A percentile compares a stretch with the other conserved stretches of the same genome.
Evolutionary conservation across 2,888 invertebrate species (phyloP).

Genomic region (Helleia helle): DNA sequence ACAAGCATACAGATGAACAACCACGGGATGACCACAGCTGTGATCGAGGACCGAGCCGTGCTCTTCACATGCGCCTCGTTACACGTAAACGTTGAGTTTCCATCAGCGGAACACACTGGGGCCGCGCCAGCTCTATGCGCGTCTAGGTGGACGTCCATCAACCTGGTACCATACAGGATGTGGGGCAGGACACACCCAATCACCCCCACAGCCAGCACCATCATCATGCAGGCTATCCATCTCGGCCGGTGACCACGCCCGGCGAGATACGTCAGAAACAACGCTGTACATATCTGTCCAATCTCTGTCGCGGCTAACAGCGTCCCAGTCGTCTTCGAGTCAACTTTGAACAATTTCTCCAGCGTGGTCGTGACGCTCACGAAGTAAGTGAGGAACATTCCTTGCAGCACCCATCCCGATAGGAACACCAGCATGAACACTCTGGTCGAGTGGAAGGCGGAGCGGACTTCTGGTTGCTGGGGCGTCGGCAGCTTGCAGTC

Average conservation of each 20-base stretch:
- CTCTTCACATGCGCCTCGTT: constrained; percentile 76
- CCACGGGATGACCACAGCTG: constrained; percentile 87
- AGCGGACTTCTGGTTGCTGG: constrained; percentile 75
- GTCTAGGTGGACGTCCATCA: constrained; percentile 68
- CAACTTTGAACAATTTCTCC: constrained; percentile 93
- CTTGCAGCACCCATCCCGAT: constrained; percentile 89
- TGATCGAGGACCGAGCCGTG: constrained; percentile 83
- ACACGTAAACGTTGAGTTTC: constrained; percentile 52
- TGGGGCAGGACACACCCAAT: constrained; percentile 92
- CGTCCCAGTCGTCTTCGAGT: constrained; percentile 92
- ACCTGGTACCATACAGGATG: constrained; percentile 85
- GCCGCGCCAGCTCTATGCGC: constrained; percentile 49
- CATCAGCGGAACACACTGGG: constrained; percentile 38
- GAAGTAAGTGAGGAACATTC: constrained; percentile 96
- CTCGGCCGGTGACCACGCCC: constrained; percentile 93
- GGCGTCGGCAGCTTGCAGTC: constrained; percentile 81
- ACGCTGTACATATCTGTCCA: constrained; percentile 92
- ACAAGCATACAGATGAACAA: constrained; percentile 91
- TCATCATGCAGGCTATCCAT: constrained; percentile 95
- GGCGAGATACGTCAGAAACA: constrained; percentile 90
- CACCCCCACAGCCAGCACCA: constrained; percentile 88
- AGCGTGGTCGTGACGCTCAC: constrained; percentile 95
- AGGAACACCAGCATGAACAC: constrained; percentile 92
- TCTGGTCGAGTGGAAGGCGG: constrained; percentile 87
- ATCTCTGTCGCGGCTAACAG: constrained; percentile 94